A percentile compares a stretch with the other conserved stretches of the same genome.
These are phyloP conservation scores for Sipunculus nudus DNA, from an alignment of 2,888 invertebrate species.

Conservation along the genomic window DNA sequence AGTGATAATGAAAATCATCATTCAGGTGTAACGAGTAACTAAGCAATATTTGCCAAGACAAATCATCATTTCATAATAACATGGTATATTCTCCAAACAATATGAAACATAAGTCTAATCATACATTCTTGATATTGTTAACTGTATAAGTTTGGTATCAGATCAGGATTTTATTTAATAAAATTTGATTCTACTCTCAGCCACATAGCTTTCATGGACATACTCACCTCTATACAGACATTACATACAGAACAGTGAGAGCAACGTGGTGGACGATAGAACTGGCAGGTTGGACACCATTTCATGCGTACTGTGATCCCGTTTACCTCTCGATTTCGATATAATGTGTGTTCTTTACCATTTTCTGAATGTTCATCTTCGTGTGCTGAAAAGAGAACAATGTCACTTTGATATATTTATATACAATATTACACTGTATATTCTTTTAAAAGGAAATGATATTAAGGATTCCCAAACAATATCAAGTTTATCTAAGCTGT, in stretches of 20 bases:
- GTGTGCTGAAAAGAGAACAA: slow-evolving; percentile 59
- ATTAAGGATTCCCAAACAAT: not conserved
- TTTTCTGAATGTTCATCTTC: slow-evolving; percentile 78
- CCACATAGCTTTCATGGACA: too few species aligned
- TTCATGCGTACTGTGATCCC: slow-evolving; percentile 99
- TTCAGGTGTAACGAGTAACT: too few species aligned
- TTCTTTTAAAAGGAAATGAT: not conserved
- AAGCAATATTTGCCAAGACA: too few species aligned
- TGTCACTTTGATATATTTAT: not conserved
- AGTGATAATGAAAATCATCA: too few species aligned
- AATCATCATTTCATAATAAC: too few species aligned
- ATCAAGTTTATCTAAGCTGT: not conserved
- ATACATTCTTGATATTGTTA: too few species aligned
- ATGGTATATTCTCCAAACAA: too few species aligned
- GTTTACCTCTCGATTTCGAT: slow-evolving; percentile 97
- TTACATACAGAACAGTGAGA: slow-evolving; percentile 99
- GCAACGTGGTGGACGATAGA: slow-evolving; percentile 98
- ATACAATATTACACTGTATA: not conserved
- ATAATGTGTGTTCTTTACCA: slow-evolving; percentile 90
- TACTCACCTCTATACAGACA: slow-evolving; percentile 78
- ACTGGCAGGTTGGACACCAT: slow-evolving; percentile 99
- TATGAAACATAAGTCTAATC: too few species aligned
- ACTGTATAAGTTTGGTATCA: too few species aligned
- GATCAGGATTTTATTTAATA: too few species aligned
- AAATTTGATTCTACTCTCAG: too few species aligned